phyloP scores from a whole-genome alignment of 2,888 invertebrate species.

The Pasiphila rectangulata region DNA sequence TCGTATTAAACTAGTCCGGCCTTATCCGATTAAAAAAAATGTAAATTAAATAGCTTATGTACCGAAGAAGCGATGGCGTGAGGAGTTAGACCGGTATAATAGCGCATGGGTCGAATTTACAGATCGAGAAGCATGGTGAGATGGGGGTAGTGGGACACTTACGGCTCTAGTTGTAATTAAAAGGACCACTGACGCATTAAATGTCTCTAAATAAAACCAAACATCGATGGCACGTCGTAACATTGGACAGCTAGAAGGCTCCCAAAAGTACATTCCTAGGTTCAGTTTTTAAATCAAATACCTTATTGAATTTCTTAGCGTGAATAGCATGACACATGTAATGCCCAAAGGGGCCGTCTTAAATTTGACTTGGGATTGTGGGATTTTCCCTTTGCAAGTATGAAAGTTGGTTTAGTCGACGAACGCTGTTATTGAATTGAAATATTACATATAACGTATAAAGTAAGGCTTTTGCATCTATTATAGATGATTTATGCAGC shows the following conservation, averaged over 20 bases:
- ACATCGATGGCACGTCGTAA: not conserved
- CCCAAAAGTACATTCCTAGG: not conserved
- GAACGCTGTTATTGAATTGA: not conserved
- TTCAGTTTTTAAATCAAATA: conserved; percentile 10
- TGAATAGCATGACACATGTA: conserved; percentile 27
- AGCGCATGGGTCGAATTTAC: no score
- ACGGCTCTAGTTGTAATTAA: no score
- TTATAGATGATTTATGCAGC: no score
- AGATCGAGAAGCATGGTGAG: no score
- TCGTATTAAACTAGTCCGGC: no score
- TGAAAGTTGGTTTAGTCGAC: not conserved
- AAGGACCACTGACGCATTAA: no score
- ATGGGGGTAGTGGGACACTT: no score
- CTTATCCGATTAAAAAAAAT: no score
- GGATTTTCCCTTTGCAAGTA: conserved; percentile 38
- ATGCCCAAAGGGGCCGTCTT: conserved; percentile 39
- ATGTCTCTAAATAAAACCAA: not conserved
- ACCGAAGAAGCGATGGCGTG: no score
- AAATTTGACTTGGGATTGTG: conserved; percentile 56
- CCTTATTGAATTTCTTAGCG: conserved; percentile 36
- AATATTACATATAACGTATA: not conserved
- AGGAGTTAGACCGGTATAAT: no score
- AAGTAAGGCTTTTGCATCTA: not conserved
- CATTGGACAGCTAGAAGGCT: no score
- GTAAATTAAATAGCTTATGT: no score